These are phyloP conservation scores for Propithecus deckenii DNA, from an alignment of 2,797 vertebrate species.

Conservation along the genomic window DNA sequence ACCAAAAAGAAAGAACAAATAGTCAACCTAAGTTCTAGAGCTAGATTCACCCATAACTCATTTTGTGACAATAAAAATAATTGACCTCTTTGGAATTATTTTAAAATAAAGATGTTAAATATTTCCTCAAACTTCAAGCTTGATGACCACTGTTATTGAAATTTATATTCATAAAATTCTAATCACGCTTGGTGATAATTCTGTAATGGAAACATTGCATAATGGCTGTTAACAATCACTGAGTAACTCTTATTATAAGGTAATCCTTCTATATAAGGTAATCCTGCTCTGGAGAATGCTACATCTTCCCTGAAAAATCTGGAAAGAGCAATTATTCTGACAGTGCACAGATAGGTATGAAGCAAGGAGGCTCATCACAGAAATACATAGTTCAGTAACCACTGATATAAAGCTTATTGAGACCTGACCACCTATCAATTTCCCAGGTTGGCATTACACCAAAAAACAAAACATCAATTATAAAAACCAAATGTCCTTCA, in stretches of 20 bases:
- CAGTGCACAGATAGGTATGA: background rate
- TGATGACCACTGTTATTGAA: background rate
- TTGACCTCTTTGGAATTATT: background rate
- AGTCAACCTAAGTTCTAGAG: background rate
- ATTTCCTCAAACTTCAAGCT: background rate
- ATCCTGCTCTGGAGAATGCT: background rate
- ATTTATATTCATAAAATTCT: slow-evolving; percentile 4
- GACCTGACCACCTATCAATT: background rate
- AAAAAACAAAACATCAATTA: slow-evolving; percentile 16
- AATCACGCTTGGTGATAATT: background rate
- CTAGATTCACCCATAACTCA: background rate
- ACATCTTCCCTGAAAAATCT: background rate
- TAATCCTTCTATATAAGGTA: background rate
- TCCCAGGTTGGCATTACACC: background rate
- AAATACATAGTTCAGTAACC: background rate
- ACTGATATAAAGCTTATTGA: background rate
- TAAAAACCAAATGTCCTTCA: background rate
- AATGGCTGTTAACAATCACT: background rate
- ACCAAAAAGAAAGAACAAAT: background rate
- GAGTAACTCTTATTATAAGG: background rate
- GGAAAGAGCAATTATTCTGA: background rate
- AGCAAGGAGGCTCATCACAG: background rate
- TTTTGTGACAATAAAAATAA: slow-evolving; percentile 2
- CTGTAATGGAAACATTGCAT: background rate
- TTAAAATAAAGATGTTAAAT: slow-evolving; percentile 29